phyloP scores from a whole-genome alignment of 2,797 vertebrate species.

The Emys orbicularis region DNA sequence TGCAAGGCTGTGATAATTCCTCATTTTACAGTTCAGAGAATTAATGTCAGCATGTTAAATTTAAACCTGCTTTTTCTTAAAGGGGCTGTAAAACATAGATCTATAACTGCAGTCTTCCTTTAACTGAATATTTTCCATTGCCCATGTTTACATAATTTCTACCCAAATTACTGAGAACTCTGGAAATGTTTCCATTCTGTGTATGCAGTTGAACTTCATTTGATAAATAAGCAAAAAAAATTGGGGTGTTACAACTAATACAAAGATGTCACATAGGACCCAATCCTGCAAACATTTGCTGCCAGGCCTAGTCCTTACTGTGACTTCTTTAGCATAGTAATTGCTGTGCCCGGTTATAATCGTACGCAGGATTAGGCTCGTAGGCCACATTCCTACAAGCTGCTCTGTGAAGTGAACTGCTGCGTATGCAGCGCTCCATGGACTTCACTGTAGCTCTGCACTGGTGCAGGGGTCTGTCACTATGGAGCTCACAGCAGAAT shows the following conservation, averaged over 20 bases:
- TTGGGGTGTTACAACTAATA: neutral
- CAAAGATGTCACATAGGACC: neutral
- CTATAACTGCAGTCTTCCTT: neutral
- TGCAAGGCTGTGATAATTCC: neutral
- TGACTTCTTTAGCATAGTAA: neutral
- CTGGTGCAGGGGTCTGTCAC: neutral
- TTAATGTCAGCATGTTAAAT: neutral
- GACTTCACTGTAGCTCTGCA: neutral
- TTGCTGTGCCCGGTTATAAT: neutral
- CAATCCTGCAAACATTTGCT: neutral
- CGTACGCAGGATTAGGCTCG: neutral
- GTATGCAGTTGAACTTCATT: neutral
- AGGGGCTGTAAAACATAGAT: neutral
- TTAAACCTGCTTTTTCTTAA: neutral
- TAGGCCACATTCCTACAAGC: neutral
- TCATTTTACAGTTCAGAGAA: neutral
- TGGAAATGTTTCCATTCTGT: neutral
- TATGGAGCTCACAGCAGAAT: neutral
- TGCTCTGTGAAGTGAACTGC: neutral
- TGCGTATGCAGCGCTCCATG: no score
- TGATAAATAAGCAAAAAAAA: neutral
- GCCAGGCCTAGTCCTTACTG: neutral
- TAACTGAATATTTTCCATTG: neutral
- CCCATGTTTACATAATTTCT: neutral
- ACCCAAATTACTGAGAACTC: neutral